phyloP scores from a whole-genome alignment of 2,113 vertebrate species.

The Polypterus senegalus region DNA sequence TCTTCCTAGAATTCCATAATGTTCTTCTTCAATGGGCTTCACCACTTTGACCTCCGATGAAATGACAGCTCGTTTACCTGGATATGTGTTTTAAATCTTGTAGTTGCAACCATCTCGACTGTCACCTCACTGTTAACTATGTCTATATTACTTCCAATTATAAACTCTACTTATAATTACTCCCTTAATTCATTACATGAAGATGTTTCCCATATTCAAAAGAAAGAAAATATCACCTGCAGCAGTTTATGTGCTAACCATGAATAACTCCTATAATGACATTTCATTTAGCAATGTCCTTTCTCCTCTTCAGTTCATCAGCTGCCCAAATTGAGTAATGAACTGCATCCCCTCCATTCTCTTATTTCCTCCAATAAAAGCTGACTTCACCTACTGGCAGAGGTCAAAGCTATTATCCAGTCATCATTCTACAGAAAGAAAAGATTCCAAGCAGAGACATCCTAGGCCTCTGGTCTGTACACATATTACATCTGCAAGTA shows the following conservation, averaged over 20 bases:
- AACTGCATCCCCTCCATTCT: slow-evolving; percentile 66
- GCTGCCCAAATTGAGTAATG: slow-evolving; percentile 70
- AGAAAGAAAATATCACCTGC: neutral
- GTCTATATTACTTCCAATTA: no score
- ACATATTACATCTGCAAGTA: neutral
- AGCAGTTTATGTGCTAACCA: slow-evolving; percentile 72
- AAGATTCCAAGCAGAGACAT: neutral
- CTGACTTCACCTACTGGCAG: slow-evolving; percentile 63
- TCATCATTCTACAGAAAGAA: slow-evolving; percentile 20
- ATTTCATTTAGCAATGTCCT: slow-evolving; percentile 75
- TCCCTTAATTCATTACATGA: neutral
- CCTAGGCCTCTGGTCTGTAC: neutral
- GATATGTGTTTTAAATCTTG: no score
- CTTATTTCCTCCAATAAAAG: slow-evolving; percentile 65
- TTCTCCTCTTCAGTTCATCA: slow-evolving; percentile 75
- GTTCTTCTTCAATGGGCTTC: no score
- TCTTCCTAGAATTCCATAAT: no score
- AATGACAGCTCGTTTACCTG: no score
- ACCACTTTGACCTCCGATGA: no score
- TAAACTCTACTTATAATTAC: no score
- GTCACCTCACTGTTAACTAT: no score
- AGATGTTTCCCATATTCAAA: neutral
- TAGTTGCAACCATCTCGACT: no score
- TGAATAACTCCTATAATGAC: slow-evolving; percentile 70
- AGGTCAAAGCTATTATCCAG: slow-evolving; percentile 68